Evolutionary conservation across 2,888 invertebrate species (phyloP), one percentile per base, ranked within the genome.

Genomic region (Pogonocherus hispidulus): DNA sequence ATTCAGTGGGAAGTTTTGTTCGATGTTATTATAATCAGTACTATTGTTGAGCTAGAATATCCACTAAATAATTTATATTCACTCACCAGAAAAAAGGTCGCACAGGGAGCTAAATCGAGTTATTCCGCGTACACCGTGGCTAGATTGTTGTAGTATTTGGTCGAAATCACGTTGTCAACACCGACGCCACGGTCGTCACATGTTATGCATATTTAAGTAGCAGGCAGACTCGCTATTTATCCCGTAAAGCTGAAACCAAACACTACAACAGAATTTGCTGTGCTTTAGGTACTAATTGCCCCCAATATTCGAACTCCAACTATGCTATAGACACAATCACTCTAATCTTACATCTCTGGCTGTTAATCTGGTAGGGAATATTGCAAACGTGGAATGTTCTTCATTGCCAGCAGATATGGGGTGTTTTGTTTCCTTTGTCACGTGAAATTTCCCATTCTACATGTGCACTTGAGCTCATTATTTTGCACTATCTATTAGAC

Each of bases 151-250:
- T 55, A 37, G 41, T 55, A 41, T 23, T 55, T 55, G 55, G 55
- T 55, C 57, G 44, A 57, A 57, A 55, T 57, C 57, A 57, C 46
- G 57, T 57, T 57, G 57, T 57, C 57, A 57, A 46, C 46, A 57
- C 57, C 46, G 57, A 44, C 57, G 57, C 57, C 57, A 57, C 23
- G 35, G 57, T 16, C 57, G 46, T 46, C 46, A 44, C 57, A 46
- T 46, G 44, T 57, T 57, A 19, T 57, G 57, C 57, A 57, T 57
- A 57, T 57, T 57, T 44, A 57, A 57, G 57, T 46, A 46, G 57
- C 41, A 57, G 18, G 44, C 22, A 46, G 41, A 11, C 18, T 44
- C 41, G 57, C 41, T 27, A 57, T 57, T 57, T 57, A 46, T 57
- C 57, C 46, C 44, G n/a, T 23, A 57, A 44, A 55, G 20, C 55